Evolutionary conservation across 1,140 invertebrate species (phyloP), one percentile per base, ranked within the genome.

Genomic region (Hypsibius dujardini): DNA sequence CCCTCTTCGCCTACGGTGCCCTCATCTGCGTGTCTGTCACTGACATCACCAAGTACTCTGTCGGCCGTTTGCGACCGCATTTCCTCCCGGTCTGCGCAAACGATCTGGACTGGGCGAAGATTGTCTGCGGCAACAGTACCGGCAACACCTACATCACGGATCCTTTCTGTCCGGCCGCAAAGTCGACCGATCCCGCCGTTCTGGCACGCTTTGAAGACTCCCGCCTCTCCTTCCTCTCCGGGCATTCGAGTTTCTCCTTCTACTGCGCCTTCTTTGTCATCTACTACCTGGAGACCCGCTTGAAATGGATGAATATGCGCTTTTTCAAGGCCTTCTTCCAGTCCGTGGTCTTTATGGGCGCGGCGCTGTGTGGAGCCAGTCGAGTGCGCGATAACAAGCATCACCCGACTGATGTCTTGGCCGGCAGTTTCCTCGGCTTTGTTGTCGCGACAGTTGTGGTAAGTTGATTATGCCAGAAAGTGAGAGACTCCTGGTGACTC

Each of bases 301-400:
- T 74, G 1, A 47, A 46, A 1, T 47, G 47, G 42, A 46, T 71
- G 1, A 69, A 56, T 42, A 47, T 74, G 3, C 46, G 45, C 1
- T 46, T 71, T 28, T 59, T 74, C n/a, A 73, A 74, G 69, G 14
- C 69, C 15, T 45, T 73, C 46, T 56, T 74, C 7, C 73, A 73
- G 73, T 72, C 62, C 1, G 42, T 59, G 47, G 60, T 72, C 2
- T 70, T 75, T 47, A 56, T 73, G 46, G 15, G 46, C 46, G 71
- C 74, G 1, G 70, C 72, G 84, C 89, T 84, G 76, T 90, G 89
- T 1, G 87, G 87, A 1, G 84, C 92, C 80, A 88, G 89, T 1
- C 83, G 93, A 46, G 85, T 97, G 42, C 90, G 89, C 1, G 89
- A 97, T 82, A 93, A 95, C 80, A 96, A 95, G 80, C 94, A 98